Evolutionary conservation across 2,888 invertebrate genomes (phyloP), one percentile per base, ranked within the genome.

Genomic region (Mythimna lalbum): DNA sequence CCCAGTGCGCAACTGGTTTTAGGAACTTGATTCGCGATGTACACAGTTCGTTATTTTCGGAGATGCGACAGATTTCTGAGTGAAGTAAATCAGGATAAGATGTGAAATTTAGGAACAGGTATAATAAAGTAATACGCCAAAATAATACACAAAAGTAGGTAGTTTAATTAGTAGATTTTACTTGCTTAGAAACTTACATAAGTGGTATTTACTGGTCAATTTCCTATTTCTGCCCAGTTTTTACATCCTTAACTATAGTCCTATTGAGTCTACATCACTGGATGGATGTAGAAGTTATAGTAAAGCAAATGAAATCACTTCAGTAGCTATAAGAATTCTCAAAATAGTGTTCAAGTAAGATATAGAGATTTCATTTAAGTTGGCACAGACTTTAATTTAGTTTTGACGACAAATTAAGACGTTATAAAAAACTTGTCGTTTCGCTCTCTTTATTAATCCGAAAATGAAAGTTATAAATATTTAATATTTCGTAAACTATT

Each of bases 1-100:
- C 92, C 87, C 81, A 80, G 82, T 78, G 80, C 75, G 72, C 82
- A 87, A 92, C 92, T 90, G 91, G 93, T 91, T 90, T 84, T 76
- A 81, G 81, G 80, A 84, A 90, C 90, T 88, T 86, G 89, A 89
- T 88, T 89, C 85, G 83, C 87, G 83, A 82, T 81, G 79, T 80
- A 84, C 77, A 86, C 80, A 83, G 76, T 77, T 83, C 67, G 80
- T 85, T 84, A 78, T 75, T 83, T 80, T 70, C 62, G 71, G 69
- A 91, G 88, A 89, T 68, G 80, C 55, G 88, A 88, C 88, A 86
- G 36, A 62, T 33, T 73, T 57, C 63, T 68, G 12, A 19, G n/a
- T 19, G 5, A 36, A 39, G 33, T 31, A 7, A 43, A 52, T 17
- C 17, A 19, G 10, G n/a, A 33, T 5, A 52, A 17, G 10, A 39